A percentile compares a stretch with the other conserved stretches of the same genome.
Evolutionary conservation across 2,113 vertebrate species (phyloP).

Genomic region (Brachypteracias leptosomus): DNA sequence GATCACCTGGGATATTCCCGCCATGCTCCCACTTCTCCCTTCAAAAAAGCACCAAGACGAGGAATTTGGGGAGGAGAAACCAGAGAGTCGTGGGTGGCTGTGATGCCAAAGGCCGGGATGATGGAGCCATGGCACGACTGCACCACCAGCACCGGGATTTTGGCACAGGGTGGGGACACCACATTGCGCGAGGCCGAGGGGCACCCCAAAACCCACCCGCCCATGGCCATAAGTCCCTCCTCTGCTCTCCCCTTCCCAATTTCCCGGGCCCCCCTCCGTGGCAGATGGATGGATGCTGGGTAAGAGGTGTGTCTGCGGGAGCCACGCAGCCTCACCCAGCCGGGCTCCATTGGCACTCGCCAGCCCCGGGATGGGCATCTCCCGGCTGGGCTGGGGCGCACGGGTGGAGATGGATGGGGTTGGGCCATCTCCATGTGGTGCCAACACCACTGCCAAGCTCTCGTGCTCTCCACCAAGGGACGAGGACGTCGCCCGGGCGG

Average conservation of each 20-base stretch:
- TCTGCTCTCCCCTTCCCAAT: slow-evolving; percentile 35
- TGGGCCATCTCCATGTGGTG: fast-evolving
- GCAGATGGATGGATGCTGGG: slow-evolving; percentile 55
- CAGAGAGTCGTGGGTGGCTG: background rate
- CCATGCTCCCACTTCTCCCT: fast-evolving
- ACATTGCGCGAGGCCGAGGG: fast-evolving
- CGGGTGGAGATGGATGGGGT: too few species aligned
- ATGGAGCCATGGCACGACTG: fast-evolving
- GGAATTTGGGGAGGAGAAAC: background rate
- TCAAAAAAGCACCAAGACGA: background rate
- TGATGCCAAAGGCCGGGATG: fast-evolving
- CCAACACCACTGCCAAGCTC: fast-evolving
- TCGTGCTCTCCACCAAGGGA: background rate
- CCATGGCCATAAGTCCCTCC: background rate
- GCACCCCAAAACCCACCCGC: slow-evolving; percentile 19
- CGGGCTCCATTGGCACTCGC: background rate
- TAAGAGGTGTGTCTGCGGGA: slow-evolving; percentile 65
- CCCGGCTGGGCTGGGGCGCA: background rate
- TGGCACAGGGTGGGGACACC: fast-evolving
- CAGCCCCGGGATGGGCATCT: background rate
- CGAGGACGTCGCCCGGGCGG: background rate
- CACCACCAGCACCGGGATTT: fast-evolving
- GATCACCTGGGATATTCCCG: background rate
- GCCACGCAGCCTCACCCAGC: background rate
- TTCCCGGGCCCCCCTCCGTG: slow-evolving; percentile 12